These are phyloP conservation scores for Cyclina sinensis DNA, from an alignment of 1,140 invertebrate species.

Conservation along the genomic window DNA sequence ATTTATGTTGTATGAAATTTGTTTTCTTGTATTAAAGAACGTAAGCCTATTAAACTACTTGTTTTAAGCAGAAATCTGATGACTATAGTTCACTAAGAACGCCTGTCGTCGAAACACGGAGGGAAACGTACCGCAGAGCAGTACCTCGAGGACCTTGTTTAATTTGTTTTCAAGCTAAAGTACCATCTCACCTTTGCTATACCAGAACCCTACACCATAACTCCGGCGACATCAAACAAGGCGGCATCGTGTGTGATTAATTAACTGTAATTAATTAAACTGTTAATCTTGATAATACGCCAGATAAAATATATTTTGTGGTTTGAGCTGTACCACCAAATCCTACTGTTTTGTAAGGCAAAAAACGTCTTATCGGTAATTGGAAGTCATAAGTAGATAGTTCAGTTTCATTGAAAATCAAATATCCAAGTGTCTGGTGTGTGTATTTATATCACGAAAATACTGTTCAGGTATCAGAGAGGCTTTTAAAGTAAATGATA, in stretches of 20 bases:
- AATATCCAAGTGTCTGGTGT: not conserved
- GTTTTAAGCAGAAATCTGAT: too few relatives aligned
- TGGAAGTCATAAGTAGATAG: constrained; percentile 2
- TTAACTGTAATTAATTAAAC: constrained; percentile 18
- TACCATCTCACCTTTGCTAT: not conserved
- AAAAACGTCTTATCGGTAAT: not conserved
- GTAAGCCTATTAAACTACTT: too few relatives aligned
- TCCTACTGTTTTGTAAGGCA: not conserved
- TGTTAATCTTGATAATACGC: constrained; percentile 28
- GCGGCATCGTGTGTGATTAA: constrained; percentile 21
- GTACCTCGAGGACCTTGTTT: not conserved
- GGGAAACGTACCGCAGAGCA: not conserved
- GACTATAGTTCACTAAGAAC: too few relatives aligned
- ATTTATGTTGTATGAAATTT: too few relatives aligned
- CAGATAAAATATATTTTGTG: constrained; percentile 22
- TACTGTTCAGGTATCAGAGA: not conserved
- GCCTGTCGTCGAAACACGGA: too few relatives aligned
- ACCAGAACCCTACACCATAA: not conserved
- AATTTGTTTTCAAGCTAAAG: constrained; percentile 4
- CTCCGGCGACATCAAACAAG: constrained; percentile 17
- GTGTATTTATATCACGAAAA: not conserved
- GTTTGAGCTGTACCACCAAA: not conserved
- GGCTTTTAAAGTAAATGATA: not conserved
- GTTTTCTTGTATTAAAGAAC: too few relatives aligned
- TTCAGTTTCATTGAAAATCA: not conserved